phyloP scores from a whole-genome alignment of 1,140 invertebrate species.

The Condylostylus longicornis region DNA sequence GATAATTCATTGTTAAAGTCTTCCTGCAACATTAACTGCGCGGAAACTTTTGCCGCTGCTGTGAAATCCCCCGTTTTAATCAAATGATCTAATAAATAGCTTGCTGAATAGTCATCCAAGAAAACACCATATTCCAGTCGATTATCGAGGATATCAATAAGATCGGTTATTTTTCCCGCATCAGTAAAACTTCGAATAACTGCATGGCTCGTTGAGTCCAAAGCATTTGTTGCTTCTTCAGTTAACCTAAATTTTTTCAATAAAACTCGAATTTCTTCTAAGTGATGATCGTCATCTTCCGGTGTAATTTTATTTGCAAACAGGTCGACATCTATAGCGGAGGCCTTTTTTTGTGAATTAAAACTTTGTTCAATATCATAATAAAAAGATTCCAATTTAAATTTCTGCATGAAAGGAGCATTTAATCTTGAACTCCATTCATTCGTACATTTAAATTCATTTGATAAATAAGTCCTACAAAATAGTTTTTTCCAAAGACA shows the following conservation, averaged over 20 bases:
- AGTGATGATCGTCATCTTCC: slow-evolving; percentile 19
- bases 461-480: too few species aligned
- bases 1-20: slow-evolving; percentile 59
- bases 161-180: slow-evolving; percentile 38
- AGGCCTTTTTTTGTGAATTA: too few species aligned
- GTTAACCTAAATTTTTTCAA: slow-evolving; percentile 53
- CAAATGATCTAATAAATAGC: slow-evolving; percentile 69
- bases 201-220: slow-evolving; percentile 70
- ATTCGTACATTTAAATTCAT: too few species aligned
- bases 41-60: slow-evolving; percentile 60
- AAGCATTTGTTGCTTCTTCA: slow-evolving; percentile 46
- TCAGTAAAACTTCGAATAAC: slow-evolving; percentile 52
- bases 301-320: slow-evolving; percentile 47
- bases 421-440: too few species aligned
- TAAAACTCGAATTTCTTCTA: slow-evolving; percentile 53
- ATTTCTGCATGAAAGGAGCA: too few species aligned
- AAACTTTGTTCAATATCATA: too few species aligned
- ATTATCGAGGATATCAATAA: slow-evolving; percentile 60
- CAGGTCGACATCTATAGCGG: slow-evolving; percentile 60
- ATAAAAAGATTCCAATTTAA: too few species aligned
- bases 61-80: slow-evolving; percentile 50
- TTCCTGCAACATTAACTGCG: slow-evolving; percentile 77
- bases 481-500: too few species aligned
- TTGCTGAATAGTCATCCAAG: slow-evolving; percentile 60
- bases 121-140: slow-evolving; percentile 81